Conservation (phyloP, 35 echinoderm and acorn worm genomes). For the Patiria miniata region DNA sequence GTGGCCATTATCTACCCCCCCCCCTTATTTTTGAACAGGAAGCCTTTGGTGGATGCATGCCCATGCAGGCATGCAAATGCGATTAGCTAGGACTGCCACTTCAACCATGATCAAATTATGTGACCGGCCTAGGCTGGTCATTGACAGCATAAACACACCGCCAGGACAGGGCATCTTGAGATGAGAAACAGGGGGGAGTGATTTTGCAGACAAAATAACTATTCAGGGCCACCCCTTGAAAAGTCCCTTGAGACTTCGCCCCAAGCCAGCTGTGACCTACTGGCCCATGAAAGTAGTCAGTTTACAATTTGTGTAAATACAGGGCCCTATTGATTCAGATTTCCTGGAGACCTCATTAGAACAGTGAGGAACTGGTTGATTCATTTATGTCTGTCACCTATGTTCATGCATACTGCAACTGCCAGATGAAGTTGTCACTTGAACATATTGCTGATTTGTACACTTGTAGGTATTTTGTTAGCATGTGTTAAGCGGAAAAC, state of each 20-base stretch:
- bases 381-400: too few relatives aligned
- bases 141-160: background rate
- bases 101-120: constrained; percentile 26
- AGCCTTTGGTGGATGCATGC: background rate
- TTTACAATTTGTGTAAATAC: too few relatives aligned
- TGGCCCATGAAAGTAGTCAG: background rate
- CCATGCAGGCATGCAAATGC: constrained; percentile 19
- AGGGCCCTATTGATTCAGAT: too few relatives aligned
- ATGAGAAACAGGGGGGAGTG: background rate
- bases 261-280: background rate
- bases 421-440: too few relatives aligned
- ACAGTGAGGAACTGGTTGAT: too few relatives aligned
- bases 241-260: background rate
- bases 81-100: constrained; percentile 19
- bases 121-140: constrained; percentile 26
- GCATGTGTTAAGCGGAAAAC: too few relatives aligned
- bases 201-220: background rate
- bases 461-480: too few relatives aligned
- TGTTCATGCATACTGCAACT: too few relatives aligned
- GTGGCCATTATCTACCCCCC: background rate
- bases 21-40: constrained; percentile 1
- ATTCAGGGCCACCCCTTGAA: constrained; percentile 2
- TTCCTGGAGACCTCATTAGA: too few relatives aligned
- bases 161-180: constrained; percentile 1
- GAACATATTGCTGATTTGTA: too few relatives aligned